Evolutionary conservation across 2,113 vertebrate species (phyloP).

Genomic region (Micronycteris hirsuta): DNA sequence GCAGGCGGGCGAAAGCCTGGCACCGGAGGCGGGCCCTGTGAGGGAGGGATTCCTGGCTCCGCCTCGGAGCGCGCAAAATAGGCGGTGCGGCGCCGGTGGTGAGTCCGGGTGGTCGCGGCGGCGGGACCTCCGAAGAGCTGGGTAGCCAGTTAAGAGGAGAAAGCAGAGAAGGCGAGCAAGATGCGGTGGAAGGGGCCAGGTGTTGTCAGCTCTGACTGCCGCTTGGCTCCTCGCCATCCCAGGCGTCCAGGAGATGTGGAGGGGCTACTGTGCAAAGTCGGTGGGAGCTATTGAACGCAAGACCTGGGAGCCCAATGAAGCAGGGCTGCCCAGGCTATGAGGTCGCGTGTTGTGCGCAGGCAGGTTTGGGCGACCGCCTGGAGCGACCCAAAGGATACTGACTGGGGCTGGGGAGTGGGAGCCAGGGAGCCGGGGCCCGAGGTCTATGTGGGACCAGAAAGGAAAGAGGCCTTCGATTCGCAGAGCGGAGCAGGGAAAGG

Average conservation of each 20-base stretch:
- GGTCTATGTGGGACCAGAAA: background rate
- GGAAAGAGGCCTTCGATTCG: background rate
- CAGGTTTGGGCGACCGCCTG: background rate
- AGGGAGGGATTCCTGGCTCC: background rate
- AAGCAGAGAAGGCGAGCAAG: background rate
- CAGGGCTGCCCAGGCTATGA: background rate
- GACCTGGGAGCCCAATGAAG: background rate
- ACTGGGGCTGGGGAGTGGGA: background rate
- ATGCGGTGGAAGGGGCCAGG: background rate
- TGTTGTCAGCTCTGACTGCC: background rate
- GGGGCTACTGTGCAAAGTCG: background rate
- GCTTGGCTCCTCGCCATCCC: constrained; percentile 17
- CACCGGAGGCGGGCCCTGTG: background rate
- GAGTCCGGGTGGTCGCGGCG: background rate
- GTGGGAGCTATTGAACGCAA: background rate
- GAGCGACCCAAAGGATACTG: background rate
- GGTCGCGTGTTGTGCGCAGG: background rate
- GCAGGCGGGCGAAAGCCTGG: background rate
- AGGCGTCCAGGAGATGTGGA: background rate
- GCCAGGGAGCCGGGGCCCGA: background rate
- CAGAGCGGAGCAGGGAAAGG: background rate
- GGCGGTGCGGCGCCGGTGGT: background rate
- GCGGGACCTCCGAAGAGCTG: background rate
- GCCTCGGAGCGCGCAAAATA: constrained; percentile 15
- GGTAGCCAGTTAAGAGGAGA: background rate